Evolutionary conservation across 2,797 vertebrate genomes (phyloP).

Genomic region (Cryptoblepharus egeriae): DNA sequence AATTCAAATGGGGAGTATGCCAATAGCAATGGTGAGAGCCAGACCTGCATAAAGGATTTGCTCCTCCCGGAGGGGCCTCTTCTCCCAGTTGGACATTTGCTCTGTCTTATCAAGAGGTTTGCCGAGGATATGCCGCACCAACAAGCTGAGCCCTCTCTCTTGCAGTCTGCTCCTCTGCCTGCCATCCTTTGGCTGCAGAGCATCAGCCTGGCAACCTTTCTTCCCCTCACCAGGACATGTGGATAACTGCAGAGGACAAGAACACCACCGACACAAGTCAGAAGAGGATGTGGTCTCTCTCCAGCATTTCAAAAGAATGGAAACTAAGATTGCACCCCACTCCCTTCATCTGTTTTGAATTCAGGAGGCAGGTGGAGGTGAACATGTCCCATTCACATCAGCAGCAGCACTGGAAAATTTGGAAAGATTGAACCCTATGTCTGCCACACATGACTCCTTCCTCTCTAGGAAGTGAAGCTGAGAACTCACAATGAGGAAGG

Average conservation of each 20-base stretch:
- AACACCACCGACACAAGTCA: conserved; percentile 27
- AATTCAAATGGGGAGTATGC: no score
- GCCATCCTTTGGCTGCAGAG: not conserved
- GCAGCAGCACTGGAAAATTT: not conserved
- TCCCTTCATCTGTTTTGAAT: no score
- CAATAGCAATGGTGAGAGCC: no score
- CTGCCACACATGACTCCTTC: not conserved
- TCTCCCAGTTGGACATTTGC: conserved; percentile 92
- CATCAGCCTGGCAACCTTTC: not conserved
- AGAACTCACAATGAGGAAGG: not conserved
- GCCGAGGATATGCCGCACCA: conserved; percentile 87
- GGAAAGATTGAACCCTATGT: not conserved
- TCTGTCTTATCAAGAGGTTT: conserved; percentile 87
- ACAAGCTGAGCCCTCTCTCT: conserved; percentile 87
- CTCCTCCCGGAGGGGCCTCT: conserved; percentile 81
- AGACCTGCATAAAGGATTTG: conserved; percentile 90
- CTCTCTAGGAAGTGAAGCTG: not conserved
- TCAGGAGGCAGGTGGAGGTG: no score
- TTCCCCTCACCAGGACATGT: conserved; percentile 34
- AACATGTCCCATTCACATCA: no score
- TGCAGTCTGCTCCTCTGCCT: conserved; percentile 42
- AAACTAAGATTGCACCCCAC: not conserved
- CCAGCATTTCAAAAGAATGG: not conserved
- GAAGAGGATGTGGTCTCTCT: conserved; percentile 3
- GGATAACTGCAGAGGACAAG: conserved; percentile 63